These are phyloP conservation scores for Phalacrocorax brasilianus DNA, from an alignment of 2,113 vertebrate genomes.

Conservation along the genomic window DNA sequence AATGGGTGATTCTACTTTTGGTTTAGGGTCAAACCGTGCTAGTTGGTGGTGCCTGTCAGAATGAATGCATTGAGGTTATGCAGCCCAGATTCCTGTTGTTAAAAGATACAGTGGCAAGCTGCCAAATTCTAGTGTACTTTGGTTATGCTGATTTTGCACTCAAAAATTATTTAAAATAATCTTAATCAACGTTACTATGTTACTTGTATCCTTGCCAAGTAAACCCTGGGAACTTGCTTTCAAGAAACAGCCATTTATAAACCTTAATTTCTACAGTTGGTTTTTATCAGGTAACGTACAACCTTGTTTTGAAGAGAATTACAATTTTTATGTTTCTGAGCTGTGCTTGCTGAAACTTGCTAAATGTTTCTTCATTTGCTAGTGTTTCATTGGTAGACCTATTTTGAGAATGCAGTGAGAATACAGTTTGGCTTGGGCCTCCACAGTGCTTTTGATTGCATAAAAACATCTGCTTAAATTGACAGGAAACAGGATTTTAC, in stretches of 20 bases:
- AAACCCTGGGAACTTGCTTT: not conserved
- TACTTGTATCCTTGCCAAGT: not conserved
- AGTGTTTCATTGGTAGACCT: not conserved
- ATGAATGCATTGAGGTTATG: not conserved
- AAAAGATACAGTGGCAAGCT: not conserved
- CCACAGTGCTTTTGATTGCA: slow-evolving; percentile 62
- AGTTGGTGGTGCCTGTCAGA: not conserved
- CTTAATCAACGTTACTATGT: not conserved
- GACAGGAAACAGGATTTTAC: slow-evolving; percentile 69
- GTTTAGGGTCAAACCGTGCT: not conserved
- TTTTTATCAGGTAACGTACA: not conserved
- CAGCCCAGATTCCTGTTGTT: not conserved
- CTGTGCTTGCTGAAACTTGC: not conserved
- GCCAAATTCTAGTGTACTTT: not conserved
- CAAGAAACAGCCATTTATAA: not conserved
- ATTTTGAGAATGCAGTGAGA: slow-evolving; percentile 21
- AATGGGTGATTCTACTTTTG: not conserved
- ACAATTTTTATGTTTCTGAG: not conserved
- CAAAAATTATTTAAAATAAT: not conserved
- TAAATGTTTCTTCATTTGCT: not conserved
- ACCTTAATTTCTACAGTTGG: not conserved
- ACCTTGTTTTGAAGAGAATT: not conserved
- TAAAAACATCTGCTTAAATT: slow-evolving; percentile 71
- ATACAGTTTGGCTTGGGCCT: slow-evolving; percentile 22
- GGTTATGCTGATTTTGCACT: not conserved